Conservation (phyloP, 2,888 invertebrate genomes). For the Lepidocyrtoides sp. region DNA sequence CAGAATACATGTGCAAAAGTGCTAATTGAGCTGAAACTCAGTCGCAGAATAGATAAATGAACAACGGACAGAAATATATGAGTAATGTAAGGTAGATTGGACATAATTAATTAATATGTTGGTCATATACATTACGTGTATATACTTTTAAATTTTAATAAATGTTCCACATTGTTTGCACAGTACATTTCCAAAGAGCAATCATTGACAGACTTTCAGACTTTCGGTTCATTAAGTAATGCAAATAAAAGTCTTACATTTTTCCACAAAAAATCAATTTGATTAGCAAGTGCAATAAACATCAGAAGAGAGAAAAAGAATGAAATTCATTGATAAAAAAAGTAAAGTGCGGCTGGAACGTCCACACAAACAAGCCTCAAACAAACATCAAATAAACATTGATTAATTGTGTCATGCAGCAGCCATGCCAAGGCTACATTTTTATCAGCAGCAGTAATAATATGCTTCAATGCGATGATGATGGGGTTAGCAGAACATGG, state of each 20-base stretch:
- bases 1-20: neutral
- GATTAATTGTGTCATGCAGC: conserved; percentile 50
- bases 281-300: conserved; percentile 32
- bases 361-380: conserved; percentile 1
- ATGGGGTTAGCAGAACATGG: conserved; percentile 2
- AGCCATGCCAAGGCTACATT: conserved; percentile 58
- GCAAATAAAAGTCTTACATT: neutral
- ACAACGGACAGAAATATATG: neutral
- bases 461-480: neutral
- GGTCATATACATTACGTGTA: no score
- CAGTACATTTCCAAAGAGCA: conserved; percentile 11
- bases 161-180: neutral
- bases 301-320: neutral
- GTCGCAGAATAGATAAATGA: neutral
- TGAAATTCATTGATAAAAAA: conserved; percentile 54
- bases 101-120: no score
- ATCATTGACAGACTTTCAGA: neutral
- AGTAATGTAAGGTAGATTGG: no score
- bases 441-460: conserved; percentile 24
- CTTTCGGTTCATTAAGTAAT: neutral
- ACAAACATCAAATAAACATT: neutral
- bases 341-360: conserved; percentile 15
- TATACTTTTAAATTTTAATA: neutral
- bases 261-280: neutral
- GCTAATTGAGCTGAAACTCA: conserved; percentile 17